Percentiles rank a stretch among this genome's conserved stretches.
These are phyloP conservation scores for Pitangus sulphuratus DNA, from an alignment of 2,797 vertebrate species.

Conservation along the genomic window DNA sequence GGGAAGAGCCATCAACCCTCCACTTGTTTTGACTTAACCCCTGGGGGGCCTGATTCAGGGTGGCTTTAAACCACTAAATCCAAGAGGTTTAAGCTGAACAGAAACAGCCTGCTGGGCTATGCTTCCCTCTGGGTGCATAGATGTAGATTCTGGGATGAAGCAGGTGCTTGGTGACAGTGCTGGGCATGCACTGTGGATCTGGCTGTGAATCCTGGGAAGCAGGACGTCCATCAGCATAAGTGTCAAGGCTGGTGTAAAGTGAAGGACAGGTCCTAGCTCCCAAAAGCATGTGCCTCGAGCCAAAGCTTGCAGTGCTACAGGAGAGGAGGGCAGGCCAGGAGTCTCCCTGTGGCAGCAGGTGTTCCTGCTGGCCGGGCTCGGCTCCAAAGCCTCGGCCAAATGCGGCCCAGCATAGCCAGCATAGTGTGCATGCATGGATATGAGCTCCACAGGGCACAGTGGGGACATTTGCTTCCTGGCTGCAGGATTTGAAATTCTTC, in stretches of 20 bases:
- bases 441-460: accelerated
- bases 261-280: not conserved
- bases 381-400: not conserved
- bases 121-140: not conserved
- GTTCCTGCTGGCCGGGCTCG: not conserved
- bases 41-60: not conserved
- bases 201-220: not conserved
- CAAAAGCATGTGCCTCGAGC: accelerated
- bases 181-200: not conserved
- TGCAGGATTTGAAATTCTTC: not conserved
- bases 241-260: not conserved
- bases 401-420: not conserved
- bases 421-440: not conserved
- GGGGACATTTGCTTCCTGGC: not conserved
- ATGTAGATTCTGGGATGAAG: not conserved
- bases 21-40: not conserved
- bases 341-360: not conserved
- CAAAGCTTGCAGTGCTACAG: not conserved
- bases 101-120: not conserved
- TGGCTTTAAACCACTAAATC: not conserved
- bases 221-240: not conserved
- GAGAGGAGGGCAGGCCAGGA: not conserved
- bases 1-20: not conserved
- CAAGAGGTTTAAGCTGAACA: not conserved
- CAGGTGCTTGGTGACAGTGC: not conserved